Evolutionary conservation across 2,797 vertebrate species (phyloP), one percentile per base, ranked within the genome.

Genomic region (Pterois miles): DNA sequence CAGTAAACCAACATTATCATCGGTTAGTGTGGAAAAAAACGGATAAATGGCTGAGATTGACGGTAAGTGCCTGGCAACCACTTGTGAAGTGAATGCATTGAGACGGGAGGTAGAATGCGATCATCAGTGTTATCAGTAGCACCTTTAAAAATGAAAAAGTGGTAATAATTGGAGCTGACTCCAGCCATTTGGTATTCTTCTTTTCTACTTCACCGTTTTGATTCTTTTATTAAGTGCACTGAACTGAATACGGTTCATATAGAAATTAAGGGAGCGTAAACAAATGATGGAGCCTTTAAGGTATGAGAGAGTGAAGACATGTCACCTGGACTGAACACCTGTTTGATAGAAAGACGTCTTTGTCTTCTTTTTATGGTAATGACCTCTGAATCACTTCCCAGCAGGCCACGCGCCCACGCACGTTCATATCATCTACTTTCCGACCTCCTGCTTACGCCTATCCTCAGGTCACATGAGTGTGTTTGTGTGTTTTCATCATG

Each of bases 291-390:
- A 64, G 48, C 53, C 43, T 31, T 23, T 12, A 11, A 84, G 77
- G 66, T 65, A 59, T 88, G 58, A 67, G 16, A 75, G 65, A 27
- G 60, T 40, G 53, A 60, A 67, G 59, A 77, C 52, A 48, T 56
- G 36, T 78, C 57, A 67, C 43, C 46, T 68, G 59, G 85, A n/a
- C 43, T 14, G 56, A 91, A 92, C 92, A 94, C 90, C 92, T 93
- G 93, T 90, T 89, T 80, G 76, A 64, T n/a, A 83, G 92, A 94
- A 92, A 93, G 85, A 81, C 78, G 65, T 80, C 74, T 86, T 80
- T 94, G 94, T 95, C 88, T 94, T 84, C 81, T 86, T 82, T 81
- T 77, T 92, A 92, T 91, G 92, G 80, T 95, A 94, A 95, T 94
- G 81, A 87, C 71, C 65, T 81, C 91, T 95, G 93, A 95, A 82